phyloP scores from a whole-genome alignment of 2,888 invertebrate species.

The Candidula unifasciata region DNA sequence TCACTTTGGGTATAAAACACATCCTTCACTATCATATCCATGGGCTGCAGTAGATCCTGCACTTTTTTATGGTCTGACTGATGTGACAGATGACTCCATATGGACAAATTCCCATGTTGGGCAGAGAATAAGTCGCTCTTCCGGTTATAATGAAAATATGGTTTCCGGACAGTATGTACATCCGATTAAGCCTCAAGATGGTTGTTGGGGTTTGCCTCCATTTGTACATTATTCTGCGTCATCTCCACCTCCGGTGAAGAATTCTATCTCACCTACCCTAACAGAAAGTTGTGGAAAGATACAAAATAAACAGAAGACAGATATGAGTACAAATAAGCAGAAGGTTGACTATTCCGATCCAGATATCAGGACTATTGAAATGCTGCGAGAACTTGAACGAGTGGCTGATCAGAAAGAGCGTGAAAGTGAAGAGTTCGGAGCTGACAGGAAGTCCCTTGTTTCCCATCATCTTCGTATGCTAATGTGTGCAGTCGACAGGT shows the following conservation, averaged over 20 bases:
- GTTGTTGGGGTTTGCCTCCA: conserved; percentile 12
- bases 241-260: background rate
- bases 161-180: background rate
- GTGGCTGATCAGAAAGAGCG: conserved; percentile 50
- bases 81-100: too few relatives aligned
- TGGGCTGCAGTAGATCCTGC: background rate
- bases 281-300: background rate
- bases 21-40: conserved; percentile 1
- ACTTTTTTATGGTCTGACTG: background rate
- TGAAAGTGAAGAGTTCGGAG: conserved; percentile 32
- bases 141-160: background rate
- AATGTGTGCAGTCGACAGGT: conserved; percentile 51
- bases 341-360: conserved; percentile 41
- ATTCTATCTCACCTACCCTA: background rate
- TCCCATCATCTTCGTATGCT: conserved; percentile 52
- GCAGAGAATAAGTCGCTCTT: background rate
- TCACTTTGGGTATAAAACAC: conserved; percentile 31
- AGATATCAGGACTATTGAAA: conserved; percentile 49
- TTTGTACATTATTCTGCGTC: background rate
- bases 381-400: conserved; percentile 50
- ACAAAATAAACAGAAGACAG: background rate
- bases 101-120: conserved; percentile 13
- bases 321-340: background rate
- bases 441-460: conserved; percentile 47
- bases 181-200: background rate